Percentiles rank a stretch among this genome's conserved stretches.
Conservation (phyloP, 2,888 invertebrate genomes). For the Leptinotarsa peninsularis region DNA sequence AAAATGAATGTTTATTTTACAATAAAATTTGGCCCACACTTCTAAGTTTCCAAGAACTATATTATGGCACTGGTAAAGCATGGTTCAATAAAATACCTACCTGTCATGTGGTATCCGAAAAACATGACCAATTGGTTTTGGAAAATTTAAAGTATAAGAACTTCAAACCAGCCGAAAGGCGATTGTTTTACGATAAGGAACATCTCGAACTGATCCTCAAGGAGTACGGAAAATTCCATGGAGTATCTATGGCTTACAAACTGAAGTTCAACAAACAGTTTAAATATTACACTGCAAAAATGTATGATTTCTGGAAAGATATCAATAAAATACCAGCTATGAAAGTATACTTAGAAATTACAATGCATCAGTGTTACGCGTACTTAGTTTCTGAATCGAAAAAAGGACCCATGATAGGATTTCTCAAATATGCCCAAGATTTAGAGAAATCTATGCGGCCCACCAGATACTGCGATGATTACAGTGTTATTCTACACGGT, state of each 20-base stretch:
- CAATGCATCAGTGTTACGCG: neutral
- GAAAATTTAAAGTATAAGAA: slow-evolving; percentile 42
- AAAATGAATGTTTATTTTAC: slow-evolving; percentile 43
- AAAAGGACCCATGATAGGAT: slow-evolving; percentile 2
- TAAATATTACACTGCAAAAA: slow-evolving; percentile 10
- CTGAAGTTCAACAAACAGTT: slow-evolving; percentile 39
- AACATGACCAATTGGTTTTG: slow-evolving; percentile 41
- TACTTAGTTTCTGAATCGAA: neutral
- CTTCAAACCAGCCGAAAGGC: slow-evolving; percentile 36
- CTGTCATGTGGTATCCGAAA: slow-evolving; percentile 27
- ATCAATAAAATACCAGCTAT: slow-evolving; percentile 4
- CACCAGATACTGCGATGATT: slow-evolving; percentile 21
- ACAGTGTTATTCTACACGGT: slow-evolving; percentile 54
- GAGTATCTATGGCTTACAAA: slow-evolving; percentile 46
- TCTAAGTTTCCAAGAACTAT: slow-evolving; percentile 25
- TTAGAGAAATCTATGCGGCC: slow-evolving; percentile 5
- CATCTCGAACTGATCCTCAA: slow-evolving; percentile 46
- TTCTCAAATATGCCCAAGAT: slow-evolving; percentile 14
- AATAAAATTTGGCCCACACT: slow-evolving; percentile 33
- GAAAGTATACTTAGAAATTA: neutral
- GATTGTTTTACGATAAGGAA: slow-evolving; percentile 42
- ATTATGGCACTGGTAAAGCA: neutral
- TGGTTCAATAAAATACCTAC: slow-evolving; percentile 33
- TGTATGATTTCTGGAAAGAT: slow-evolving; percentile 21
- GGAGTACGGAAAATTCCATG: slow-evolving; percentile 51